Conservation (phyloP, 2,113 vertebrate species). For the Colaptes auratus region DNA sequence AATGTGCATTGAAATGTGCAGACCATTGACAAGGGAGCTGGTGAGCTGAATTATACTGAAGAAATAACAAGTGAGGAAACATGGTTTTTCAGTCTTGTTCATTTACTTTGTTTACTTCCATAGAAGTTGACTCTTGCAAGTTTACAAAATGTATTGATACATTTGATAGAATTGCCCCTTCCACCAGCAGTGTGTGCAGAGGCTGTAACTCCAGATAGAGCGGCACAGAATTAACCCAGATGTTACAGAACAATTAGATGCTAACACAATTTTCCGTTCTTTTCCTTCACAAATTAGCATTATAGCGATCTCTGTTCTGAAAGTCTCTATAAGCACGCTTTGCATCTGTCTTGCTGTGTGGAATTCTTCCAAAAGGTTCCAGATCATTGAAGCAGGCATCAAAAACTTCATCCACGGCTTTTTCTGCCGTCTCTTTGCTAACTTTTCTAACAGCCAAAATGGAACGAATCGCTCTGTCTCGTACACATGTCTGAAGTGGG, state of each 20-base stretch:
- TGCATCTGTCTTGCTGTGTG: slow-evolving; percentile 86
- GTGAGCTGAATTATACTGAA: neutral
- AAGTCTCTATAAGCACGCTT: slow-evolving; percentile 87
- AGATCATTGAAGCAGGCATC: slow-evolving; percentile 93
- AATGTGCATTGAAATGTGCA: neutral
- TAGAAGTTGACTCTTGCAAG: neutral
- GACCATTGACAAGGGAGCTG: neutral
- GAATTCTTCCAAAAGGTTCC: slow-evolving; percentile 93
- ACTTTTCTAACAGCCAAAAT: slow-evolving; percentile 92
- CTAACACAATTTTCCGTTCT: neutral
- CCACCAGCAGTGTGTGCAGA: neutral
- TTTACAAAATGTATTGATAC: neutral
- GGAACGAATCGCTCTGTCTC: slow-evolving; percentile 89
- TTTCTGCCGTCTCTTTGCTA: slow-evolving; percentile 84
- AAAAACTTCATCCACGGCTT: slow-evolving; percentile 93
- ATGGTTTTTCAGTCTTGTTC: neutral
- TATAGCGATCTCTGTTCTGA: slow-evolving; percentile 87
- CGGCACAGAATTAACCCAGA: neutral
- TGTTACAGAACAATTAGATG: neutral
- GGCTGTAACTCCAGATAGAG: neutral
- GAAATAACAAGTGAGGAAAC: neutral
- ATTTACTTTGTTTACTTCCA: neutral
- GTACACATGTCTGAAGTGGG: slow-evolving; percentile 85
- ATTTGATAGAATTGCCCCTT: neutral
- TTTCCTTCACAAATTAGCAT: slow-evolving; percentile 83